phyloP scores from a whole-genome alignment of 2,113 vertebrate species.

The Nycticorax nycticorax region DNA sequence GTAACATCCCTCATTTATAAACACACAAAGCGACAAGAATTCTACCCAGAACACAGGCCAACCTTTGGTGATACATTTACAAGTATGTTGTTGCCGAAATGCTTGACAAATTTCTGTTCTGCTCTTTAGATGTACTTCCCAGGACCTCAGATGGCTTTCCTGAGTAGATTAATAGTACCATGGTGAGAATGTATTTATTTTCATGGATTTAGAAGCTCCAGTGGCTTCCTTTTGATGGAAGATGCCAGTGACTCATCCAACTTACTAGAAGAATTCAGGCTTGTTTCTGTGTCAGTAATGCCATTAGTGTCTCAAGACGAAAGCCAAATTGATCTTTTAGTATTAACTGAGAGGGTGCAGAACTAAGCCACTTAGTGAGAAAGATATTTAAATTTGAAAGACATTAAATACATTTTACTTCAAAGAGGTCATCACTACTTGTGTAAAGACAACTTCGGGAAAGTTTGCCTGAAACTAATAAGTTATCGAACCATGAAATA shows the following conservation, averaged over 20 bases:
- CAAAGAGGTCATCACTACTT: constrained; percentile 40
- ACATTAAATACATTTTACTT: constrained; percentile 70
- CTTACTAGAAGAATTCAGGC: constrained; percentile 70
- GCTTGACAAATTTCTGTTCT: neutral
- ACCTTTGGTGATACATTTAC: neutral
- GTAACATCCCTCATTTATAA: neutral
- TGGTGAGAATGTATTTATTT: constrained; percentile 78
- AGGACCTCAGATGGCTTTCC: constrained; percentile 31
- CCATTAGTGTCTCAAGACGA: constrained; percentile 67
- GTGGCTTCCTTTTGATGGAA: constrained; percentile 68
- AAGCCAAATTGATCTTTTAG: constrained; percentile 65
- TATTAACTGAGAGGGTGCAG: constrained; percentile 41
- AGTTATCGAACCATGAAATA: neutral
- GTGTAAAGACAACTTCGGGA: constrained; percentile 51
- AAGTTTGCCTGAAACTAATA: constrained; percentile 42
- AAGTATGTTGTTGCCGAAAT: neutral
- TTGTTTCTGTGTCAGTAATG: constrained; percentile 69
- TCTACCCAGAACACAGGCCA: neutral
- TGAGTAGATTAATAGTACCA: constrained; percentile 75
- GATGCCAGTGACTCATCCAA: constrained; percentile 73
- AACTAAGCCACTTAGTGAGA: constrained; percentile 53
- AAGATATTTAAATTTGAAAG: constrained; percentile 65
- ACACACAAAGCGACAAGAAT: neutral
- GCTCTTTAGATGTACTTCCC: constrained; percentile 15
- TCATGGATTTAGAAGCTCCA: constrained; percentile 65